A percentile compares a stretch with the other conserved stretches of the same genome.
Conservation (phyloP, 2,888 invertebrate genomes). For the Lepidochrysops patricia region DNA sequence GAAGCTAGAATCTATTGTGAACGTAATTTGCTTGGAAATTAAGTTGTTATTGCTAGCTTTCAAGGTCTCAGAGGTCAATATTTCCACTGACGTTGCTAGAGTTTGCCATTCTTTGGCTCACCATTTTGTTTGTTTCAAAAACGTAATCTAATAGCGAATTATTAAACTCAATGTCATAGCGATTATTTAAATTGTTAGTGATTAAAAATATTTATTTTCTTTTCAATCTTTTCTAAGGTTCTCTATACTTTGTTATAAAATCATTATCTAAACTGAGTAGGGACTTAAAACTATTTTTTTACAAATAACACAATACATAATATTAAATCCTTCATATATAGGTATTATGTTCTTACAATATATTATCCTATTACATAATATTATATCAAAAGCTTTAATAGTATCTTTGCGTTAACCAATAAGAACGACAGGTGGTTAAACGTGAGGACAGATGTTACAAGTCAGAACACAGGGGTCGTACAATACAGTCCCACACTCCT, state of each 20-base stretch:
- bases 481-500: not conserved
- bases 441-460: not conserved
- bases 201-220: not conserved
- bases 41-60: not conserved
- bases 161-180: not conserved
- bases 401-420: not conserved
- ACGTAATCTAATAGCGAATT: not conserved
- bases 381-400: too few species aligned
- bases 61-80: conserved; percentile 5
- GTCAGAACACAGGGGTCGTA: not conserved
- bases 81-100: not conserved
- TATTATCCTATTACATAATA: too few species aligned
- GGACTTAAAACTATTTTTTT: not conserved
- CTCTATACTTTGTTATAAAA: not conserved
- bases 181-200: not conserved
- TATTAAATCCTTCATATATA: too few species aligned
- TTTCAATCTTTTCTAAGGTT: not conserved
- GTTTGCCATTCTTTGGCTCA: not conserved
- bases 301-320: not conserved
- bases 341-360: too few species aligned
- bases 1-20: not conserved
- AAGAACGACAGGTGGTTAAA: conserved; percentile 2
- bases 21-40: not conserved
- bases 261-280: not conserved
- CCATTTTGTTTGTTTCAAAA: not conserved